Conservation (phyloP, 2,888 invertebrate species). For the Anorthoa munda region DNA sequence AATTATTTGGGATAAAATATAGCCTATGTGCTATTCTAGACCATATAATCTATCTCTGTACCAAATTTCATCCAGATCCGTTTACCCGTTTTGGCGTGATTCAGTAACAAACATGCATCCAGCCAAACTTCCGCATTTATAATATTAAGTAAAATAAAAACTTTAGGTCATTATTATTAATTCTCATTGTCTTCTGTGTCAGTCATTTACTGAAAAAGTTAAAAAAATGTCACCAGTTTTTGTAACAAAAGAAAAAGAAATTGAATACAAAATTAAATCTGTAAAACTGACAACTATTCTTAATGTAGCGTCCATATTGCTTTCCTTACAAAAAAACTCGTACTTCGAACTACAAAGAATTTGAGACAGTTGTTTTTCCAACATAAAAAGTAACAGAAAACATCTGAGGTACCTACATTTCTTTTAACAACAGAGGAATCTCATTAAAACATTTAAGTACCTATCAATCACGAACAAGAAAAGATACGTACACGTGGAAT, state of each 20-base stretch:
- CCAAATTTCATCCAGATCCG: no score
- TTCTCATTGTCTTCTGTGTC: no score
- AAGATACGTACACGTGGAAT: constrained; percentile 52
- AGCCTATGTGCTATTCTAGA: no score
- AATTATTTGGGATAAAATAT: no score
- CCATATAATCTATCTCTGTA: no score
- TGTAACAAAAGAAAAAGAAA: background rate
- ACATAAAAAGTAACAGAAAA: constrained; percentile 34
- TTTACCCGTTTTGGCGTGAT: no score
- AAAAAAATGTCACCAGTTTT: no score
- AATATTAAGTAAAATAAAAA: no score
- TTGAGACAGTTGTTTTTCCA: constrained; percentile 4
- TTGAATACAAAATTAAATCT: background rate
- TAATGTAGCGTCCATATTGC: background rate
- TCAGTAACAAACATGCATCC: no score
- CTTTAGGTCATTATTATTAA: no score
- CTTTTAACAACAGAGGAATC: constrained; percentile 51
- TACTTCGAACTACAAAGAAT: constrained; percentile 25
- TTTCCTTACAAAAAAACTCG: background rate
- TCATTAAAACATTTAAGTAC: constrained; percentile 61
- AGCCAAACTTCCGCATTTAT: no score
- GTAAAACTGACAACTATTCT: background rate
- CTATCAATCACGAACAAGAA: constrained; percentile 59
- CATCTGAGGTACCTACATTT: constrained; percentile 42
- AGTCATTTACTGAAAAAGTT: no score